phyloP scores from a whole-genome alignment of 1,140 invertebrate species.

The Periplaneta americana region DNA sequence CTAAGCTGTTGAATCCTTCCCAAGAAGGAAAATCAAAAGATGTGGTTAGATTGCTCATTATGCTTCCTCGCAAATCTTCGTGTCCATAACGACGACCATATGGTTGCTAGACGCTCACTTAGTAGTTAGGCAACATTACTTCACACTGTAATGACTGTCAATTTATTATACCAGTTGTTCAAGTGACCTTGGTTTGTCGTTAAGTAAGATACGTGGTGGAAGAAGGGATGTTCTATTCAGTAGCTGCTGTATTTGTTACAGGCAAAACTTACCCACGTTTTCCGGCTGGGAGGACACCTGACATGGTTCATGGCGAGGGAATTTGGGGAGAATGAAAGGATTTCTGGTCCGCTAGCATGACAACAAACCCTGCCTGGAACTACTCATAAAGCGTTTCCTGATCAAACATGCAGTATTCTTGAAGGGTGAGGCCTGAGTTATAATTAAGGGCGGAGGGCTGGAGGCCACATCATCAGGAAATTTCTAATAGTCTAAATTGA shows the following conservation, averaged over 20 bases:
- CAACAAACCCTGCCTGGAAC: too few species aligned
- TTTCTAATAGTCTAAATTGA: too few species aligned
- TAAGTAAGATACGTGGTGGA: neutral
- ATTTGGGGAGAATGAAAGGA: neutral
- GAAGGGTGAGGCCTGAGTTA: too few species aligned
- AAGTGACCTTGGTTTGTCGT: neutral
- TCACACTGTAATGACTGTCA: neutral
- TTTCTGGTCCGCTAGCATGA: neutral
- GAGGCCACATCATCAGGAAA: too few species aligned
- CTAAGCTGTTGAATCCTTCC: too few species aligned
- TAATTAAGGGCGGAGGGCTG: too few species aligned
- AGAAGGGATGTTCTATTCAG: neutral
- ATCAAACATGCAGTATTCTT: too few species aligned
- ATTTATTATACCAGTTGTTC: neutral
- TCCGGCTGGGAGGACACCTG: neutral
- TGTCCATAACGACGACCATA: too few species aligned
- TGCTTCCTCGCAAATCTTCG: neutral
- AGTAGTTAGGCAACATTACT: neutral
- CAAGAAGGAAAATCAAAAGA: too few species aligned
- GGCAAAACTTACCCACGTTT: neutral
- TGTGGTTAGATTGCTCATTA: too few species aligned
- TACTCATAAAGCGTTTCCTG: too few species aligned
- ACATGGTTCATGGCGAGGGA: neutral
- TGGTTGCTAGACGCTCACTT: neutral
- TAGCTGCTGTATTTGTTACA: neutral